Base-by-base conservation (phyloP, 2,888 invertebrate species). In the Stomorhina lunata region DNA sequence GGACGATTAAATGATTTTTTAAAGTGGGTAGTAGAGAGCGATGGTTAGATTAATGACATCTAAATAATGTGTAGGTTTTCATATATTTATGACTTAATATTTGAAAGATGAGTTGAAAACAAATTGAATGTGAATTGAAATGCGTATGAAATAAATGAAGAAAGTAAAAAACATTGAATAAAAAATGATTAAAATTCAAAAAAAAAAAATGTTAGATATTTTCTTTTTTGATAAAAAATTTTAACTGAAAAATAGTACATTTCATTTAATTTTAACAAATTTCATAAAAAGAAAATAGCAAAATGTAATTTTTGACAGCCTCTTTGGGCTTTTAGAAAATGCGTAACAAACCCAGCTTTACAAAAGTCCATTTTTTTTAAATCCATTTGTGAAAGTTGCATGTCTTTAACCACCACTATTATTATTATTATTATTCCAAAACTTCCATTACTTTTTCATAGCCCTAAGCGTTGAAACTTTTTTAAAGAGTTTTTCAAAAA, bases 341-440 rank as follows among this genome's bases (percentile, higher is more conserved):
- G 59, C 59, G 59, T 71, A 37, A 12, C 4, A 43, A 57, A 50
- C 15, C 12, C 1, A 72, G 10, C 10, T 10, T 1, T 4, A 32
- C 34, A 15, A 20, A 29, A 53, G 32, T n/a, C n/a, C n/a, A 20
- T 20, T 40, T 6, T 50, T 72, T 61, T 61, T n/a, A 7, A 37
- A 55, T 15, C 20, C 32, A 65, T 32, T 25, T 34, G 73, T 75
- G 73, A 75, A 75, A 75, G 73, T 75, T 53, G 53, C 20, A 15
- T 75, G 43, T 43, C 73, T 65, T 65, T 75, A 32, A 55, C 32
- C 53, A 75, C 73, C 34, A 75, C 65, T 45, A 65, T 61, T 61
- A 61, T 25, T 9, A 12, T 53, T n/a, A 37, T 29, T n/a, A 25
- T n/a, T 17, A 17, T 61, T 9, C 27, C n/a, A 40, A 15, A n/a